Conservation (phyloP, 2,797 vertebrate species). For the Channa striata region DNA sequence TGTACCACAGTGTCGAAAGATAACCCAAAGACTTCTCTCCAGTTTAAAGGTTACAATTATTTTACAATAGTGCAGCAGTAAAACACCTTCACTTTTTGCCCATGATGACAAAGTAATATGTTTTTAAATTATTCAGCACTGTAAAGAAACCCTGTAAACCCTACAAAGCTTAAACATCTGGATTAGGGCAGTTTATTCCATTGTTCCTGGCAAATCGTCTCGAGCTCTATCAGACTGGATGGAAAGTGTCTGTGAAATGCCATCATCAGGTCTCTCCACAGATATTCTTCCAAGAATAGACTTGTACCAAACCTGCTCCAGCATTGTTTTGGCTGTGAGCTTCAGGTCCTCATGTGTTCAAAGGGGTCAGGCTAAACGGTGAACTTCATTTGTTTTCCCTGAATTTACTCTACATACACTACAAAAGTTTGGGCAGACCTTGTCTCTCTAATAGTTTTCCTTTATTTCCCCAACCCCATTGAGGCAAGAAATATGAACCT, state of each 20-base stretch:
- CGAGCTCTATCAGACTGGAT: neutral
- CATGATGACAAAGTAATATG: neutral
- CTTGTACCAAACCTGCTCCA: too few relatives aligned
- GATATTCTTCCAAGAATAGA: neutral
- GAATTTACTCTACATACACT: too few relatives aligned
- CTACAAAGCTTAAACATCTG: neutral
- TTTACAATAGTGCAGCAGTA: neutral
- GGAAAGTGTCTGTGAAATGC: neutral
- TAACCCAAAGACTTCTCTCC: slow-evolving; percentile 21
- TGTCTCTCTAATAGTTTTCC: too few relatives aligned
- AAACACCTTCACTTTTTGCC: neutral
- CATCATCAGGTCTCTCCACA: neutral
- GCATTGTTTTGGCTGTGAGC: neutral
- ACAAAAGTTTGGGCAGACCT: too few relatives aligned
- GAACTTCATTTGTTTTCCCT: too few relatives aligned
- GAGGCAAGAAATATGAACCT: too few relatives aligned
- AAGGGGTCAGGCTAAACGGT: too few relatives aligned
- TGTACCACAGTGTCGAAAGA: slow-evolving; percentile 33
- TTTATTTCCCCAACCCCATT: too few relatives aligned
- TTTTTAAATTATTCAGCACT: neutral
- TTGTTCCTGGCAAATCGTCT: neutral
- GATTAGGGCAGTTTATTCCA: neutral
- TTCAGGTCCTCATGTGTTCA: too few relatives aligned
- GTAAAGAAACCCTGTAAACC: neutral
- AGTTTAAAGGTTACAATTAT: slow-evolving; percentile 51